Base-by-base conservation (phyloP, 2,797 vertebrate genomes). In the Oreortyx pictus region DNA sequence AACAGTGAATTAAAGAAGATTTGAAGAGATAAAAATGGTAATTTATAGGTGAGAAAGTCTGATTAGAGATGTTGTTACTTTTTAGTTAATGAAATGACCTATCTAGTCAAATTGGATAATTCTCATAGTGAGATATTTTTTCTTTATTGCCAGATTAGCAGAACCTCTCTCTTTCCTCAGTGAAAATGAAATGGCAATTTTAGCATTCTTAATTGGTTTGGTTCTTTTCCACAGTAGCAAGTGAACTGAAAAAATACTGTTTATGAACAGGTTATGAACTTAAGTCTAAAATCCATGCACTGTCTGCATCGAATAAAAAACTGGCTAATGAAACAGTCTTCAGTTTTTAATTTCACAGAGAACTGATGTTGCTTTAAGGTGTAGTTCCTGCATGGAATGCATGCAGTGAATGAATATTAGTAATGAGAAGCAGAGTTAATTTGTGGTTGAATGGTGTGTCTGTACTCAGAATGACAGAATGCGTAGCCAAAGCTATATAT, bases 301-400 rank as follows among this genome's bases (percentile, higher is more conserved):
- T 76, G 62, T 91, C 1, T 8, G 49, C 81, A 82, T 86, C 83
- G 90, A 88, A 93, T 94, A 86, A 93, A 92, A 91, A 89, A 90
- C 84, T 80, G 85, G 68, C 90, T 94, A 91, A 96, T 91, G 93
- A 96, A 94, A 93, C 73, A 90, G 77, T 83, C 85, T 91, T 95
- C 88, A 86, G 82, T 96, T 96, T 97, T 93, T 96, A 96, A 96
- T 97, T 97, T 97, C 93, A 96, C 96, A 97, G 92, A 91, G 91
- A 90, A 89, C 95, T 88, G 93, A 86, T 86, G 88, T 95, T 96
- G 95, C 93, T 96, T 91, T 94, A 94, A 97, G 89, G 82, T 94
- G 94, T 85, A 96, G 88, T 62, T 94, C 87, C 91, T 25, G 15
- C 74, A 66, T 47, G 44, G 78, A 92, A 94, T 72, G 35, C 94